These are phyloP conservation scores for Erpobdella octoculata DNA, from an alignment of 2,888 invertebrate species.

Conservation along the genomic window DNA sequence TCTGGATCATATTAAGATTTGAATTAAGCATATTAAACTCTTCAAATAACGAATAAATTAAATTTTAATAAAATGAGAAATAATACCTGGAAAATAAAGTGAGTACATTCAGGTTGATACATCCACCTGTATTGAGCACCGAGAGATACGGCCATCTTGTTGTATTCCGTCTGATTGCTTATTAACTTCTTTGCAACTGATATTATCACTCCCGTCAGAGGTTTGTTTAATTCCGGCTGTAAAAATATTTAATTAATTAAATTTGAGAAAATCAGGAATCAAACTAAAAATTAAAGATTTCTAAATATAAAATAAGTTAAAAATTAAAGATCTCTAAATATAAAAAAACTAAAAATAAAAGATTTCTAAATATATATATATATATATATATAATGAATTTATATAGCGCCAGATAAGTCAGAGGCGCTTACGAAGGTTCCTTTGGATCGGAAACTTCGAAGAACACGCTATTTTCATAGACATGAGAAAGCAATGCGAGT, in stretches of 20 bases:
- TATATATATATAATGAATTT: too few species aligned
- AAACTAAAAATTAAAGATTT: background rate
- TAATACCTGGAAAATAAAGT: slow-evolving; percentile 51
- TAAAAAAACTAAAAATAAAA: too few species aligned
- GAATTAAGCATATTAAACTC: too few species aligned
- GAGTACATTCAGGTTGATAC: slow-evolving; percentile 51
- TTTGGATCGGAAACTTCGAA: too few species aligned
- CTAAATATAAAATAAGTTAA: too few species aligned
- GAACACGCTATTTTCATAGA: too few species aligned
- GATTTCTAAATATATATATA: too few species aligned
- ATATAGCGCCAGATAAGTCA: too few species aligned
- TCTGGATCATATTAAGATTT: too few species aligned
- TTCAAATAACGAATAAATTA: background rate
- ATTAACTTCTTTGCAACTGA: slow-evolving; percentile 50
- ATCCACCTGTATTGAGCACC: slow-evolving; percentile 52
- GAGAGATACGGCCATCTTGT: slow-evolving; percentile 47
- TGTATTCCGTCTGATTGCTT: slow-evolving; percentile 47
- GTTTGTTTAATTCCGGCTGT: slow-evolving; percentile 25
- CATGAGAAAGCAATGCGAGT: too few species aligned
- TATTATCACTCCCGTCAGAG: slow-evolving; percentile 50
- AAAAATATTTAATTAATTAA: background rate
- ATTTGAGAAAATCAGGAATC: background rate
- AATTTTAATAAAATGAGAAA: background rate
- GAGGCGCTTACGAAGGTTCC: too few species aligned
- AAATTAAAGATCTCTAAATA: too few species aligned